Percentiles rank a stretch among this genome's conserved stretches.
Evolutionary conservation across 2,113 vertebrate species (phyloP).

Genomic region (Carassius carassius): DNA sequence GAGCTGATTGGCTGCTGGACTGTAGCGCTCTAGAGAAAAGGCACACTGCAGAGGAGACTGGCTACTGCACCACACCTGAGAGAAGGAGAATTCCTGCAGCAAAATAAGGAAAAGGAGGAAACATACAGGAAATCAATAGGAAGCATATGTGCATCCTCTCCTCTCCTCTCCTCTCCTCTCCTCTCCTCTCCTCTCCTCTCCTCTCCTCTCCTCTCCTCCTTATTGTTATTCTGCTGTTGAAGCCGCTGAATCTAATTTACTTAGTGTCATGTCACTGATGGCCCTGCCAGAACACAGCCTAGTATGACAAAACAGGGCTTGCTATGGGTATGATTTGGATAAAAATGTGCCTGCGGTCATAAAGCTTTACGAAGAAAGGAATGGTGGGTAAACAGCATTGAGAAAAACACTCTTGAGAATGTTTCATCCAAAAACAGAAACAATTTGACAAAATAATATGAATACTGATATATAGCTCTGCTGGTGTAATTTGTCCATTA

Average conservation of each 20-base stretch:
- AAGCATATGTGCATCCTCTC: neutral
- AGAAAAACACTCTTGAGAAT: constrained; percentile 21
- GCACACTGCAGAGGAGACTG: constrained; percentile 91
- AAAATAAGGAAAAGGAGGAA: neutral
- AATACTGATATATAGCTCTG: neutral
- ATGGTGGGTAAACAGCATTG: constrained; percentile 20
- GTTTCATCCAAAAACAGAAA: constrained; percentile 3
- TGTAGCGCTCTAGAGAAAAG: constrained; percentile 95
- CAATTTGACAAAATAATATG: neutral
- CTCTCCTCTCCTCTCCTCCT: neutral
- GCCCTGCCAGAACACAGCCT: constrained; percentile 29
- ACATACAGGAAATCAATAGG: neutral
- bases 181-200: no score
- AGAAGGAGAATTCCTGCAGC: constrained; percentile 90
- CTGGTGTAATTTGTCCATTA: neutral
- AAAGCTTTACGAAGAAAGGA: constrained; percentile 28
- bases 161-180: neutral
- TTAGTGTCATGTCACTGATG: constrained; percentile 23
- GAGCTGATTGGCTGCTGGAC: constrained; percentile 86
- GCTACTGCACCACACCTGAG: constrained; percentile 92
- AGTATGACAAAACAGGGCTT: constrained; percentile 22
- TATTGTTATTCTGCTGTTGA: neutral
- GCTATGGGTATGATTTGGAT: constrained; percentile 27
- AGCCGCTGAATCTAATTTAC: constrained; percentile 20
- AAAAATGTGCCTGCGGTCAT: constrained; percentile 19